These are phyloP conservation scores for Pseudomugil tenellus DNA, from an alignment of 2,797 vertebrate species.

Conservation along the genomic window DNA sequence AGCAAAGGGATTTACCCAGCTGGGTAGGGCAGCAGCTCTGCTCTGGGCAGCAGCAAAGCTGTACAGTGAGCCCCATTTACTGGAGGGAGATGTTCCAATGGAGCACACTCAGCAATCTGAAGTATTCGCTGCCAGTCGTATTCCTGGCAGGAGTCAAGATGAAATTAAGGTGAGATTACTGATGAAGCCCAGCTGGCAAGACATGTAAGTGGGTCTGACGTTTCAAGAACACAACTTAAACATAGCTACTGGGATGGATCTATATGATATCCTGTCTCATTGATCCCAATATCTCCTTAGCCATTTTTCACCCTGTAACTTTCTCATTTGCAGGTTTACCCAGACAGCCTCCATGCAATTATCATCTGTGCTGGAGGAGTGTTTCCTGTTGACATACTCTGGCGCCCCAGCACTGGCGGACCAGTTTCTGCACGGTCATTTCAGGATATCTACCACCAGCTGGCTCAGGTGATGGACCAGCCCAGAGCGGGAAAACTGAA, in stretches of 20 bases:
- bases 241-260: not conserved
- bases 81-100: slow-evolving; percentile 74
- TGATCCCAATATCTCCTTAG: not conserved
- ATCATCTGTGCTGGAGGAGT: slow-evolving; percentile 76
- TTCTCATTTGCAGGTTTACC: slow-evolving; percentile 76
- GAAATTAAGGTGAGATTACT: slow-evolving; percentile 78
- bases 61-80: slow-evolving; percentile 76
- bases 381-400: slow-evolving; percentile 80
- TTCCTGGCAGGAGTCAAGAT: slow-evolving; percentile 79
- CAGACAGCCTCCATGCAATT: slow-evolving; percentile 81
- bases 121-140: slow-evolving; percentile 79
- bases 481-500: slow-evolving; percentile 50
- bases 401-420: slow-evolving; percentile 52
- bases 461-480: slow-evolving; percentile 66
- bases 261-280: not conserved
- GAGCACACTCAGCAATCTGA: slow-evolving; percentile 85
- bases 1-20: slow-evolving; percentile 61
- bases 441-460: slow-evolving; percentile 76
- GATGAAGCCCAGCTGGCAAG: not conserved
- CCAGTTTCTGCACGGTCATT: slow-evolving; percentile 68
- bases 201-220: not conserved
- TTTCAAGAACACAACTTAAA: not conserved
- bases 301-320: not conserved
- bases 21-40: slow-evolving; percentile 76
- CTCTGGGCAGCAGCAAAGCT: slow-evolving; percentile 84